Conservation (phyloP, 2,888 invertebrate genomes). For the Caenorhabditis afra region DNA sequence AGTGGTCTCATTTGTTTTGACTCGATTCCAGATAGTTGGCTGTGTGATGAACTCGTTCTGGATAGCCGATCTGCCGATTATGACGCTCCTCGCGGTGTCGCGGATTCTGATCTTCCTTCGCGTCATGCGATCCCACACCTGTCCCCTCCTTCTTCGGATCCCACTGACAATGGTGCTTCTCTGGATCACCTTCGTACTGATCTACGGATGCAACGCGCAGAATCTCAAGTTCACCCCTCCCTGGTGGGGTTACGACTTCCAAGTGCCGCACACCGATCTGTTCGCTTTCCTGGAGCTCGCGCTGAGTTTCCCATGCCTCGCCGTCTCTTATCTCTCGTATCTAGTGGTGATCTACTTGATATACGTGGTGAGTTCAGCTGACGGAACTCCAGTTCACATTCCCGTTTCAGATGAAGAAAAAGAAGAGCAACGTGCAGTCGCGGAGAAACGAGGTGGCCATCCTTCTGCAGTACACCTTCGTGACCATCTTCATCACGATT, state of each 20-base stretch:
- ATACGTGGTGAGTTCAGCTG: not conserved
- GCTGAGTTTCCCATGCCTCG: constrained; percentile 36
- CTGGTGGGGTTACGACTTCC: constrained; percentile 30
- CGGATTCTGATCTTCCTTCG: constrained; percentile 38
- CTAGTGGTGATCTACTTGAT: constrained; percentile 24
- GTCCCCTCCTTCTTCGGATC: constrained; percentile 5
- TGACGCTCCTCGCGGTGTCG: constrained; percentile 39
- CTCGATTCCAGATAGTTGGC: constrained; percentile 53
- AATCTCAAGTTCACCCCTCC: constrained; percentile 4
- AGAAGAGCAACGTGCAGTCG: constrained; percentile 1
- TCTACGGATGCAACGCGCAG: not conserved
- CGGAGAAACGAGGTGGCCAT: constrained; percentile 47
- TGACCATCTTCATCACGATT: constrained; percentile 43
- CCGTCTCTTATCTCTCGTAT: constrained; percentile 25
- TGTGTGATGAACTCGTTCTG: constrained; percentile 56
- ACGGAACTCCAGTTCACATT: not conserved
- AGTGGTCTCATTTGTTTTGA: too few relatives aligned
- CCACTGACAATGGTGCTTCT: not conserved
- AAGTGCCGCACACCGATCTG: not conserved
- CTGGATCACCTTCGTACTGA: constrained; percentile 17
- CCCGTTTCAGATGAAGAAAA: constrained; percentile 11
- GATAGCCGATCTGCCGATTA: constrained; percentile 52
- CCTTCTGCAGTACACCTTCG: constrained; percentile 50
- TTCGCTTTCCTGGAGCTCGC: constrained; percentile 18
- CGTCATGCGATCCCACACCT: not conserved